phyloP scores from a whole-genome alignment of 2,797 vertebrate genomes.

The Sebastolobus altivelis region DNA sequence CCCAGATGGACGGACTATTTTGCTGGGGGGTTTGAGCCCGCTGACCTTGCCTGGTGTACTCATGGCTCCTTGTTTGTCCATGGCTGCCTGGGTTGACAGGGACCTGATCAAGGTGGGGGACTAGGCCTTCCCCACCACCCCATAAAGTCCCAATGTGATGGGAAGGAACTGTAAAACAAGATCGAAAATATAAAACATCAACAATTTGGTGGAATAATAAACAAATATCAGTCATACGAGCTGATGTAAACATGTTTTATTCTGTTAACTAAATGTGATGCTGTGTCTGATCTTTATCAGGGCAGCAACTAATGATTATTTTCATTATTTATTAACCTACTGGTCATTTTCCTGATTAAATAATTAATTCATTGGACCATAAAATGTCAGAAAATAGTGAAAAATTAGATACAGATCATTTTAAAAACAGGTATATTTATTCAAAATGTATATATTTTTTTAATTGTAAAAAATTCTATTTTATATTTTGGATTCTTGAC shows the following conservation, averaged over 20 bases:
- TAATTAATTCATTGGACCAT: not conserved
- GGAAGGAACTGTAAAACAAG: constrained; percentile 40
- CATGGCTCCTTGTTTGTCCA: constrained; percentile 81
- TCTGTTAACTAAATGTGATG: not conserved
- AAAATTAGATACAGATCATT: no score
- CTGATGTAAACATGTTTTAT: not conserved
- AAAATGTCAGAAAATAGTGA: not conserved
- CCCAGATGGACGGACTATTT: constrained; percentile 89
- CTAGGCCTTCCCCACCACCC: constrained; percentile 66
- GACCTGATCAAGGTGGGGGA: constrained; percentile 41
- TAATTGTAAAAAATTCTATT: no score
- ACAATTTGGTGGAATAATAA: not conserved
- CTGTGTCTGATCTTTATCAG: not conserved
- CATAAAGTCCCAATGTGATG: constrained; percentile 42
- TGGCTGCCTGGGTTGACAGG: not conserved
- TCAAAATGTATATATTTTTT: no score
- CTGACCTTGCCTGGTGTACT: constrained; percentile 90
- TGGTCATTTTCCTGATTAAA: no score
- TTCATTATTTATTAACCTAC: no score
- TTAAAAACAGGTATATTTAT: no score
- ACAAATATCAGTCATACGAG: fast-evolving
- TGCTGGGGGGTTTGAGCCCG: constrained; percentile 94
- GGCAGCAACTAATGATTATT: not conserved
- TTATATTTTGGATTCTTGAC: no score
- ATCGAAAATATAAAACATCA: not conserved